phyloP scores from a whole-genome alignment of 2,113 vertebrate genomes.

The Lamprologus speciosus region DNA sequence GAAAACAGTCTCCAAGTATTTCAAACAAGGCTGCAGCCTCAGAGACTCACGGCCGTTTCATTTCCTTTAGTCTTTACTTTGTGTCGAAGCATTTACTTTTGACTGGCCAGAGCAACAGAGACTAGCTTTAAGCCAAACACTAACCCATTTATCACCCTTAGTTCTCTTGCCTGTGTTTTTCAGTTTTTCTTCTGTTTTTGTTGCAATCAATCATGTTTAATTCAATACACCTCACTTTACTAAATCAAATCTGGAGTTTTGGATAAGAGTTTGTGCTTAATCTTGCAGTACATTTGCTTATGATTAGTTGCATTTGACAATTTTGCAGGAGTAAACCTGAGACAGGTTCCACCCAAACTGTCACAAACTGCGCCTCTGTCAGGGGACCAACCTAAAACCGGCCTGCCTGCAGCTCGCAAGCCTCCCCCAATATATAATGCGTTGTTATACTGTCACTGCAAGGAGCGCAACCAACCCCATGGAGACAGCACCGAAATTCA shows the following conservation, averaged over 20 bases:
- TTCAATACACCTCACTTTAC: conserved; percentile 38
- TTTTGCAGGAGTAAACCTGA: conserved; percentile 73
- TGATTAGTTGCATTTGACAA: conserved; percentile 77
- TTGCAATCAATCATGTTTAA: conserved; percentile 54
- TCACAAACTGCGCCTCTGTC: conserved; percentile 70
- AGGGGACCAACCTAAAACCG: conserved; percentile 71
- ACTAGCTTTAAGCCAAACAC: conserved; percentile 30
- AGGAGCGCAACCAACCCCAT: conserved; percentile 88
- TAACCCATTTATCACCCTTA: conserved; percentile 37
- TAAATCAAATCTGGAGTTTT: conserved; percentile 44
- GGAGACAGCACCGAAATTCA: conserved; percentile 94
- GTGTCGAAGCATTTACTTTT: conserved; percentile 2
- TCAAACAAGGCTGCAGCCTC: background rate
- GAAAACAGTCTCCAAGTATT: background rate
- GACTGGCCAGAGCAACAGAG: background rate
- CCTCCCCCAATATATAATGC: conserved; percentile 89
- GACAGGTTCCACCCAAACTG: conserved; percentile 74
- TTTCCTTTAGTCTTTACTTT: conserved; percentile 10
- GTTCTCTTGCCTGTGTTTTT: conserved; percentile 13
- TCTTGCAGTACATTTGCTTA: conserved; percentile 23
- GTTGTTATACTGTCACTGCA: conserved; percentile 90
- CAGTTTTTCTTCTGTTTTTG: conserved; percentile 25
- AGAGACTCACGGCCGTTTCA: background rate
- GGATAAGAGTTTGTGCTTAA: conserved; percentile 34
- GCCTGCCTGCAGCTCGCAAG: conserved; percentile 80